Evolutionary conservation across 2,888 invertebrate genomes (phyloP).

Genomic region (Drosophila aldrichi): DNA sequence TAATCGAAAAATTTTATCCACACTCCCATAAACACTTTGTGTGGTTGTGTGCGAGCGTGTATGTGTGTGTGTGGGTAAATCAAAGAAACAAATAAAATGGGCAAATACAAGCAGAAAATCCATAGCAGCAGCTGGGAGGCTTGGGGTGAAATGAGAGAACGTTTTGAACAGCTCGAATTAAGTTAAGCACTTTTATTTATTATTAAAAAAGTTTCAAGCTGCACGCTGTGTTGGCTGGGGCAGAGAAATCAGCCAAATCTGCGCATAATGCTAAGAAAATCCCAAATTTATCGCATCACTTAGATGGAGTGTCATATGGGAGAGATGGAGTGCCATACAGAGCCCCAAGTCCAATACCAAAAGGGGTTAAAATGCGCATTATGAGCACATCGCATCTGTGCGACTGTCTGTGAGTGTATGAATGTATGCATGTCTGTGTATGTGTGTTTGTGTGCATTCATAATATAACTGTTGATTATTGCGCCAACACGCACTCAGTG

Average conservation of each 20-base stretch:
- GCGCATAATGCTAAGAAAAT: slow-evolving; percentile 79
- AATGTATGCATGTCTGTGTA: slow-evolving; percentile 24
- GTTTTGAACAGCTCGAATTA: slow-evolving; percentile 72
- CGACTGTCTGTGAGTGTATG: slow-evolving; percentile 10
- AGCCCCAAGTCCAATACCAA: slow-evolving; percentile 11
- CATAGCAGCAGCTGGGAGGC: slow-evolving; percentile 18
- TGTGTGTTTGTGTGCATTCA: slow-evolving; percentile 66
- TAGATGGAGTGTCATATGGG: slow-evolving; percentile 70
- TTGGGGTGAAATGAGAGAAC: slow-evolving; percentile 26
- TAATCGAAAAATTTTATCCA: slow-evolving; percentile 76
- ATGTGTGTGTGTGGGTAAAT: slow-evolving; percentile 45
- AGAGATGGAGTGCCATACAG: slow-evolving; percentile 20
- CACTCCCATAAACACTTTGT: slow-evolving; percentile 22
- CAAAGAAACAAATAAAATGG: slow-evolving; percentile 76
- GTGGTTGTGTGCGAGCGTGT: slow-evolving; percentile 1
- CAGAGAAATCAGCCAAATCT: slow-evolving; percentile 65
- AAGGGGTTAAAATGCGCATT: slow-evolving; percentile 76
- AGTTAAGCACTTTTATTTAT: slow-evolving; percentile 82
- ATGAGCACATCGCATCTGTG: slow-evolving; percentile 42
- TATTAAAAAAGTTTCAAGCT: slow-evolving; percentile 80
- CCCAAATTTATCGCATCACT: slow-evolving; percentile 79
- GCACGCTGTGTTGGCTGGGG: slow-evolving; percentile 28
- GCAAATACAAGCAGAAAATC: slow-evolving; percentile 69
- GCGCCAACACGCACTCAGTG: slow-evolving; percentile 78
- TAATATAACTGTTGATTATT: slow-evolving; percentile 80